Percentiles rank a stretch among this genome's conserved stretches.
phyloP scores from a whole-genome alignment of 1,140 invertebrate species.

The Pachypeltis micranthus region DNA sequence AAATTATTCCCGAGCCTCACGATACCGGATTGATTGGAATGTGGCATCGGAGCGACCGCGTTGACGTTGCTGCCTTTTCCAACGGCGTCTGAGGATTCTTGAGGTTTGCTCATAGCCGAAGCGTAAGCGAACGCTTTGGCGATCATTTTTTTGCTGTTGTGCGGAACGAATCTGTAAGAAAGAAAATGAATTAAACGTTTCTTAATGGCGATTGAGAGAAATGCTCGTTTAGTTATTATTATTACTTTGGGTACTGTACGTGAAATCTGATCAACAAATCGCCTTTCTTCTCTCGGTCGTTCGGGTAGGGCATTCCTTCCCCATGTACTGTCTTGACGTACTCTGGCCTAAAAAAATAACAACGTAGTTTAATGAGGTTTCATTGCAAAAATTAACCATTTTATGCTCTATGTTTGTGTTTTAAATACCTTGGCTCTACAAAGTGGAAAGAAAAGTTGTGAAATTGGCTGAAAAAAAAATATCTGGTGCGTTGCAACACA shows the following conservation, averaged over 20 bases:
- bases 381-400: too few species aligned
- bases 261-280: constrained; percentile 43
- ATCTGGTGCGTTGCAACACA: too few species aligned
- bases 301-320: constrained; percentile 49
- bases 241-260: constrained; percentile 42
- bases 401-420: too few species aligned
- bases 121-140: constrained; percentile 2
- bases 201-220: too few species aligned
- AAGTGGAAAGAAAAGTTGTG: too few species aligned
- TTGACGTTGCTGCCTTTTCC: neutral
- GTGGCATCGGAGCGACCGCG: neutral
- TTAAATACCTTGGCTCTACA: too few species aligned
- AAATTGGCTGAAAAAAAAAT: too few species aligned
- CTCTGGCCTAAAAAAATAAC: constrained; percentile 43
- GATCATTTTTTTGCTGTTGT: constrained; percentile 10
- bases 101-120: neutral
- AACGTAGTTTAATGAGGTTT: too few species aligned
- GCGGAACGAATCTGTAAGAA: neutral
- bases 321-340: constrained; percentile 45
- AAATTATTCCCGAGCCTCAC: neutral
- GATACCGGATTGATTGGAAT: neutral
- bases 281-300: constrained; percentile 38
- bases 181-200: neutral
- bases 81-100: neutral
- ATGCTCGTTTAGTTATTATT: too few species aligned